Conservation (phyloP, 2,113 vertebrate species). For the Phalacrocorax aristotelis region DNA sequence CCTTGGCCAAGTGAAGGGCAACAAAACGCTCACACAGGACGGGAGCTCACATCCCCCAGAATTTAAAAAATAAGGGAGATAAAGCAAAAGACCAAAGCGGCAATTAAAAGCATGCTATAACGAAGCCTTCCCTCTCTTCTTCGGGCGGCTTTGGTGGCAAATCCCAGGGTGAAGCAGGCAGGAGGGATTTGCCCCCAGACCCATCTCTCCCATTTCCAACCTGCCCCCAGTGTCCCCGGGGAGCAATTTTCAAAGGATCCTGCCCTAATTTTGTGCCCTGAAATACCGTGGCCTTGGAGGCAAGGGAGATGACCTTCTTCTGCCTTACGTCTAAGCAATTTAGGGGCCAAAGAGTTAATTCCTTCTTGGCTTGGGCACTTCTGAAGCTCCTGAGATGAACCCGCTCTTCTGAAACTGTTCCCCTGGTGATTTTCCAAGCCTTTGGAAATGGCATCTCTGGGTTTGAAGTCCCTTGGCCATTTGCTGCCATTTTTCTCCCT, state of each 20-base stretch:
- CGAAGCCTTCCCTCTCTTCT: not conserved
- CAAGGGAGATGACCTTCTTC: not conserved
- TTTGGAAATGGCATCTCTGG: not conserved
- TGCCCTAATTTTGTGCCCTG: not conserved
- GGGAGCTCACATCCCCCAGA: not conserved
- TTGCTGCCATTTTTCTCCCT: not conserved
- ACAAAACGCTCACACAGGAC: accelerated
- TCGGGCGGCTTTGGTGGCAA: not conserved
- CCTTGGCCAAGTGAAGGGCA: not conserved
- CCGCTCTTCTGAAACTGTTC: not conserved
- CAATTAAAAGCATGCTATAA: not conserved
- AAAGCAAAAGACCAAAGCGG: not conserved
- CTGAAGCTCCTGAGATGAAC: not conserved
- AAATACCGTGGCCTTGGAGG: not conserved
- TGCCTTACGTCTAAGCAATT: not conserved
- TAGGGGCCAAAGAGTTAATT: not conserved
- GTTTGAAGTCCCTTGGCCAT: not conserved
- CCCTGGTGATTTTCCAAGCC: conserved; percentile 17
- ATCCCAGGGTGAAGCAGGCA: not conserved
- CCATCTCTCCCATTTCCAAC: not conserved
- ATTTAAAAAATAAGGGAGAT: too few species aligned
- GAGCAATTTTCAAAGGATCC: not conserved
- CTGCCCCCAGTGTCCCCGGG: not conserved
- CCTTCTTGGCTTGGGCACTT: not conserved
- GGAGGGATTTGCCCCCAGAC: not conserved